Percentiles rank a stretch among this genome's conserved stretches.
Evolutionary conservation across 2,113 vertebrate genomes (phyloP).

Genomic region (Tragelaphus imberbis): DNA sequence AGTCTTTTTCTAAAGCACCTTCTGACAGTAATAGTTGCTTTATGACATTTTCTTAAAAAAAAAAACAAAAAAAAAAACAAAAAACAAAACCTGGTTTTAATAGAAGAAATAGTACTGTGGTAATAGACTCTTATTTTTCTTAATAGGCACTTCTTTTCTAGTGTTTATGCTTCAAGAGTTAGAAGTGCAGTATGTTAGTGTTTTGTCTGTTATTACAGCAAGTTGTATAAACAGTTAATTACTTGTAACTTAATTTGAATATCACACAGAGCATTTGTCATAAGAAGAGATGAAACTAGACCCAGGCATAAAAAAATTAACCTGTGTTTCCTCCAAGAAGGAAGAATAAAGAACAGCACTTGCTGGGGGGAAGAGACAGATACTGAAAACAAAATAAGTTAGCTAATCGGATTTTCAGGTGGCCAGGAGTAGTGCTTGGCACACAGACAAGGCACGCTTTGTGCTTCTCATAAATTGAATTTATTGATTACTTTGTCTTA

Average conservation of each 20-base stretch:
- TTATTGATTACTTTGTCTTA: constrained; percentile 72
- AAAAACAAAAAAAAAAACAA: neutral
- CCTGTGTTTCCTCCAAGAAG: constrained; percentile 45
- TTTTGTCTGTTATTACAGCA: constrained; percentile 51
- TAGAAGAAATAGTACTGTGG: constrained; percentile 61
- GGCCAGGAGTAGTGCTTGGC: constrained; percentile 13
- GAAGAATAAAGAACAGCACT: constrained; percentile 59
- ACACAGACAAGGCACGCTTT: constrained; percentile 44
- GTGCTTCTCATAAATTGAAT: constrained; percentile 76
- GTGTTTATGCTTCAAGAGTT: constrained; percentile 51
- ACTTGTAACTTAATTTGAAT: constrained; percentile 53
- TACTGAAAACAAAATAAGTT: constrained; percentile 65
- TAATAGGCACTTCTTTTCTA: constrained; percentile 56
- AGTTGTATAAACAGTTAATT: constrained; percentile 66
- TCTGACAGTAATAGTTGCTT: neutral
- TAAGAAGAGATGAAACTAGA: neutral
- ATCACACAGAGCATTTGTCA: constrained; percentile 53
- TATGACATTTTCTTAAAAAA: neutral
- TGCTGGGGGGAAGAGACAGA: constrained; percentile 56
- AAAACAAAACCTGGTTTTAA: neutral
- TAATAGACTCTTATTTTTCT: constrained; percentile 53
- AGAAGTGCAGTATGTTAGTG: constrained; percentile 45
- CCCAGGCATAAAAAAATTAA: constrained; percentile 68
- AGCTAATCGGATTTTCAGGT: constrained; percentile 69
- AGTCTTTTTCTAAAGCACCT: constrained; percentile 27